Conservation (phyloP, 2,797 vertebrate species). For the Nyctalus aviator region DNA sequence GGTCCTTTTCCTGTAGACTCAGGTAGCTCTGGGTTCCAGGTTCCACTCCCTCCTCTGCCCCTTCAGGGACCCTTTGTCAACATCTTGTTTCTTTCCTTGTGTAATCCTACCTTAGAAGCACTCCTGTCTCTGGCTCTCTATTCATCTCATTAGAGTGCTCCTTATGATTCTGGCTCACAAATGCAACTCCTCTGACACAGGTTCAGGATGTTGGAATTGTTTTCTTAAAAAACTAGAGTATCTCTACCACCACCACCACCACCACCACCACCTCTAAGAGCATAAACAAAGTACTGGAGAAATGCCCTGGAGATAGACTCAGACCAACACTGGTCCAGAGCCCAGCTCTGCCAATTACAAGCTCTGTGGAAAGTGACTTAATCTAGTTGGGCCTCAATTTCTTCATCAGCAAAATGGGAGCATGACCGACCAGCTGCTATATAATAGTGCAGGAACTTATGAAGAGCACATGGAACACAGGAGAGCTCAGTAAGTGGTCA, state of each 20-base stretch:
- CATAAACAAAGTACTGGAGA: neutral
- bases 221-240: neutral
- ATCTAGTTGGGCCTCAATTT: neutral
- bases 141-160: neutral
- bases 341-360: neutral
- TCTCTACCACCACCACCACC: too few relatives aligned
- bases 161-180: neutral
- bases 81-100: neutral
- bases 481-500: neutral
- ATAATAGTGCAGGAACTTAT: neutral
- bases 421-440: too few relatives aligned
- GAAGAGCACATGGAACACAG: rapidly evolving
- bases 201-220: neutral
- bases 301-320: neutral
- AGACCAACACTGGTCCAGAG: neutral
- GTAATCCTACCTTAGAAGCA: neutral
- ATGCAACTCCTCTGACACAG: neutral
- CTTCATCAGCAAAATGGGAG: neutral
- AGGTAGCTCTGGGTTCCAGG: neutral
- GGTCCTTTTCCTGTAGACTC: too few relatives aligned
- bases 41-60: too few relatives aligned
- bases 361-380: neutral
- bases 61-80: neutral
- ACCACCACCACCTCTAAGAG: too few relatives aligned
- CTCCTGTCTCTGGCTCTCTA: neutral